Evolutionary conservation across 2,888 invertebrate genomes (phyloP).

Genomic region (Trypoxylon attenuatum): DNA sequence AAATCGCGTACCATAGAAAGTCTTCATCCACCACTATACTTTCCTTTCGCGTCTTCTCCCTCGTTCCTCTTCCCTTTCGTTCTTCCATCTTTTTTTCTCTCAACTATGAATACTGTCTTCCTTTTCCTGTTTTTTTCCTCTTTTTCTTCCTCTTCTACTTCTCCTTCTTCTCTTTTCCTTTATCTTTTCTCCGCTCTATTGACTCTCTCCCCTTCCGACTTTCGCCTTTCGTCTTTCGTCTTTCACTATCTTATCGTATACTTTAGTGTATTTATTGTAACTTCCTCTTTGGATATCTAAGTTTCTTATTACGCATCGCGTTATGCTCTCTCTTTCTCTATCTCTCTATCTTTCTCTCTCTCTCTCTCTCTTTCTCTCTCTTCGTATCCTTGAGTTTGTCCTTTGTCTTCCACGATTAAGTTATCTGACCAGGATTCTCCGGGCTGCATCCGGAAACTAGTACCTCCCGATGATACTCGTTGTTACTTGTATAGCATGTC

Average conservation of each 20-base stretch:
- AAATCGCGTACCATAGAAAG: conserved; percentile 51
- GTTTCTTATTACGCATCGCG: too few relatives aligned
- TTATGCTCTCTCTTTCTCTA: background rate
- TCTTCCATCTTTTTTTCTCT: conserved; percentile 31
- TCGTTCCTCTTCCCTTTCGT: conserved; percentile 12
- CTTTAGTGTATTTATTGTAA: conserved; percentile 26
- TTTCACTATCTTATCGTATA: conserved; percentile 4
- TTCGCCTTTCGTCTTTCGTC: background rate
- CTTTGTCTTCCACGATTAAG: too few relatives aligned
- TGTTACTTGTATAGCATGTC: conserved; percentile 47
- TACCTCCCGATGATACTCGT: conserved; percentile 66
- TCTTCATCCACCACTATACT: conserved; percentile 17
- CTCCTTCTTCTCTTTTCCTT: conserved; percentile 7
- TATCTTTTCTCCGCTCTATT: background rate
- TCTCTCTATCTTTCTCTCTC: background rate
- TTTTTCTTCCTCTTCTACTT: conserved; percentile 3
- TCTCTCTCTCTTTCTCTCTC: background rate
- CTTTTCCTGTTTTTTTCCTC: conserved; percentile 24
- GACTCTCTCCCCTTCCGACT: background rate
- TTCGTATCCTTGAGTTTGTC: too few relatives aligned
- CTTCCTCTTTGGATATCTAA: background rate
- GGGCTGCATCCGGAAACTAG: conserved; percentile 52
- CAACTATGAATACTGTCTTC: too few relatives aligned
- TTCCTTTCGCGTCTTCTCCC: conserved; percentile 8
- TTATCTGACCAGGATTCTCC: background rate